A percentile compares a stretch with the other conserved stretches of the same genome.
These are phyloP conservation scores for Astyanax mexicanus DNA, from an alignment of 2,797 vertebrate species.

Conservation along the genomic window DNA sequence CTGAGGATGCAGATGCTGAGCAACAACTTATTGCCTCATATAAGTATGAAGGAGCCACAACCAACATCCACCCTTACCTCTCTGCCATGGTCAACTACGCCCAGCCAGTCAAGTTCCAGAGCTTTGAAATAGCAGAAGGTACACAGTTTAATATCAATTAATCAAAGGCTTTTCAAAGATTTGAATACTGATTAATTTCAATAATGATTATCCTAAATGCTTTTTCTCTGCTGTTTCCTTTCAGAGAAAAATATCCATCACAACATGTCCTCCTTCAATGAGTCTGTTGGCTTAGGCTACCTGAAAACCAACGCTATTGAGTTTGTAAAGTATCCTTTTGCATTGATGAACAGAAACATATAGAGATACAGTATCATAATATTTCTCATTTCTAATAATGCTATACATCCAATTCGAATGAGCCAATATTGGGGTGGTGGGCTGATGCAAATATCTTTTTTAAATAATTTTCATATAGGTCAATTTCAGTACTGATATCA, in stretches of 20 bases:
- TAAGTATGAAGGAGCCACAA: slow-evolving; percentile 97
- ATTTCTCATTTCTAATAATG: neutral
- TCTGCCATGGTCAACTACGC: slow-evolving; percentile 99
- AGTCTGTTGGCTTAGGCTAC: slow-evolving; percentile 95
- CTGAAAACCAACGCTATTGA: slow-evolving; percentile 98
- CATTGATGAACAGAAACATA: neutral
- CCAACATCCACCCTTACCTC: slow-evolving; percentile 96
- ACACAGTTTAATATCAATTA: slow-evolving; percentile 70
- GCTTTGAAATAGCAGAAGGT: slow-evolving; percentile 96
- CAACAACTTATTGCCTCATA: slow-evolving; percentile 96
- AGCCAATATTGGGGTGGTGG: no score
- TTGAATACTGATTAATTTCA: neutral
- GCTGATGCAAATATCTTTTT: no score
- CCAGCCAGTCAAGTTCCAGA: slow-evolving; percentile 97
- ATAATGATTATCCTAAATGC: neutral
- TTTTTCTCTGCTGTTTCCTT: slow-evolving; percentile 29
- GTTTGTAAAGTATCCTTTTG: slow-evolving; percentile 98
- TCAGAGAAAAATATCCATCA: slow-evolving; percentile 95
- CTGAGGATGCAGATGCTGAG: slow-evolving; percentile 94
- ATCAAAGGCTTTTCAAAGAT: neutral
- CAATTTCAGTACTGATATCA: no score
- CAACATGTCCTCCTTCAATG: slow-evolving; percentile 99
- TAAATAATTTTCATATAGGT: no score
- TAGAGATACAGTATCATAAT: neutral
- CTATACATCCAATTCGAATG: no score